phyloP scores from a whole-genome alignment of 2,797 vertebrate species.

The Crenichthys baileyi region DNA sequence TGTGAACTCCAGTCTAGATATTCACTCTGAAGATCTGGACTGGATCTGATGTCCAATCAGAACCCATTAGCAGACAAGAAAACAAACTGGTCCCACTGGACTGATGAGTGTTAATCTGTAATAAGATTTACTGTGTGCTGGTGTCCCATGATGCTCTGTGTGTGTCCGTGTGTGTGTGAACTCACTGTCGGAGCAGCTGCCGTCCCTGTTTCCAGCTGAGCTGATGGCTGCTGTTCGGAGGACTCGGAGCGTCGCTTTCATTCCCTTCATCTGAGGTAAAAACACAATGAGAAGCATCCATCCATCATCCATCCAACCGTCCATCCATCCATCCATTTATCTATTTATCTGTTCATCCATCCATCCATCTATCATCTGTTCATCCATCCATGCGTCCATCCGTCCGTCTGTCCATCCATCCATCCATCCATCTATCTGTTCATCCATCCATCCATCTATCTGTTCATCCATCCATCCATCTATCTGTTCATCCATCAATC shows the following conservation, averaged over 20 bases:
- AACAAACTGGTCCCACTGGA: not conserved
- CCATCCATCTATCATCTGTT: not conserved
- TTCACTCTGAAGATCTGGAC: not conserved
- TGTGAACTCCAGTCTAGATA: not conserved
- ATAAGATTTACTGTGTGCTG: constrained; percentile 3
- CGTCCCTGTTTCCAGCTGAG: constrained; percentile 96
- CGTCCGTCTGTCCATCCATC: too few relatives aligned
- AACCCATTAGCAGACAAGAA: not conserved
- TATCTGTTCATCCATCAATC: not conserved
- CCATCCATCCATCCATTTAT: not conserved
- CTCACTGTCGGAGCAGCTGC: constrained; percentile 95
- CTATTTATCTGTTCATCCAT: not conserved
- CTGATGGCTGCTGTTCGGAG: constrained; percentile 87
- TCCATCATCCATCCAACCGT: not conserved
- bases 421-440: too few relatives aligned
- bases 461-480: not conserved
- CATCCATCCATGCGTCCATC: too few relatives aligned
- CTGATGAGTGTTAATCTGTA: constrained; percentile 23
- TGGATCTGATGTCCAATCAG: not conserved
- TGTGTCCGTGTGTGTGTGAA: constrained; percentile 36
- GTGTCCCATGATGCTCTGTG: constrained; percentile 4
- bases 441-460: too few relatives aligned
- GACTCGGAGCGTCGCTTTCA: constrained; percentile 86
- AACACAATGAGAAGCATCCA: constrained; percentile 11
- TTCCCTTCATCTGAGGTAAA: constrained; percentile 88